Conservation (phyloP, 1,140 invertebrate genomes). For the Drosophila pandora region DNA sequence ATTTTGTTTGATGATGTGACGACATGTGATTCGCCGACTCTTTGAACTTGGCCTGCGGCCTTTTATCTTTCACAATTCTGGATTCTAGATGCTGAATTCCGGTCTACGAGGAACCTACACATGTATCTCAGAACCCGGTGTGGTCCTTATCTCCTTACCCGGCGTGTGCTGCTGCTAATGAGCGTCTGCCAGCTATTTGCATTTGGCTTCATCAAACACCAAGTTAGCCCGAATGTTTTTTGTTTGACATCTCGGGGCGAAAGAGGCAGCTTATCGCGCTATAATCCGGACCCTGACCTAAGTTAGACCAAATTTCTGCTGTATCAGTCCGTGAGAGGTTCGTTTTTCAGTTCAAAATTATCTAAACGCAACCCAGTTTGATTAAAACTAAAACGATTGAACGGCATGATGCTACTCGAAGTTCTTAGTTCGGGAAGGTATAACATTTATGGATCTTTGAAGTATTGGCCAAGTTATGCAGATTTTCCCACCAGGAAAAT, state of each 20-base stretch:
- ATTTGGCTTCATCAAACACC: slow-evolving; percentile 42
- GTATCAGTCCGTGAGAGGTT: no score
- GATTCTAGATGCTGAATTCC: slow-evolving; percentile 15
- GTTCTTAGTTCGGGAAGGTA: no score
- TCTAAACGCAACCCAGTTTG: no score
- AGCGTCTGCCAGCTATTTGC: slow-evolving; percentile 52
- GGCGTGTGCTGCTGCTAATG: slow-evolving; percentile 56
- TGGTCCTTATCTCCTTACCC: slow-evolving; percentile 58
- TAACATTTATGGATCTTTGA: no score
- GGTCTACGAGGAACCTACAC: slow-evolving; percentile 6
- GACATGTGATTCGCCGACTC: slow-evolving; percentile 56
- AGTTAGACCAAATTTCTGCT: slow-evolving; percentile 3
- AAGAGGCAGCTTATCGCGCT: slow-evolving; percentile 14
- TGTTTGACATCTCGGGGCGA: not conserved
- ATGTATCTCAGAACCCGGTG: slow-evolving; percentile 31
- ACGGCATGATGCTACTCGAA: no score
- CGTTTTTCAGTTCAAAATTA: no score
- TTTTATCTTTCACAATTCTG: slow-evolving; percentile 26
- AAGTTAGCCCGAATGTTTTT: slow-evolving; percentile 34
- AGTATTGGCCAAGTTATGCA: no score
- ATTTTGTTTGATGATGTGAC: slow-evolving; percentile 70
- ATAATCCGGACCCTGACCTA: slow-evolving; percentile 33
- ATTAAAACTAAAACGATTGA: no score
- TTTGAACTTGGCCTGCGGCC: slow-evolving; percentile 55
- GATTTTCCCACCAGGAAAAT: no score